These are phyloP conservation scores for Mormyrus hasselquistii DNA, from an alignment of 2,797 vertebrate species.

Conservation along the genomic window DNA sequence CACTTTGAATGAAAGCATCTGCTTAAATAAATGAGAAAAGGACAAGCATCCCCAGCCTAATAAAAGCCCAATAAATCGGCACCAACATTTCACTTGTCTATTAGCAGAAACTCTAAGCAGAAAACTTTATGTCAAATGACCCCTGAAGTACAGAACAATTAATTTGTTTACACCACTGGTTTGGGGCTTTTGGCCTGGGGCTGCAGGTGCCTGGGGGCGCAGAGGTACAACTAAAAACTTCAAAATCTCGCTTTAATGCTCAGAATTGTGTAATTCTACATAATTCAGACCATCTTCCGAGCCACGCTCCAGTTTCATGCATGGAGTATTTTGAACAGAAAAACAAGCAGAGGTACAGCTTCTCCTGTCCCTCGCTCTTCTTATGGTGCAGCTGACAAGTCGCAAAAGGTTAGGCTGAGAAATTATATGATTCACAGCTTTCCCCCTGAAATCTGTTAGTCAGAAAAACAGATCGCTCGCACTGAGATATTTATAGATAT, in stretches of 20 bases:
- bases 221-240: not conserved
- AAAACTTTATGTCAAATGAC: not conserved
- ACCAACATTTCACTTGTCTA: not conserved
- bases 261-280: not conserved
- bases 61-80: not conserved
- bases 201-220: not conserved
- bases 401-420: not conserved
- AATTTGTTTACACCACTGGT: not conserved
- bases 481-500: not conserved
- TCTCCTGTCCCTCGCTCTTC: not conserved
- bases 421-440: not conserved
- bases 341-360: not conserved
- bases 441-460: not conserved
- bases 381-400: not conserved
- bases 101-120: not conserved
- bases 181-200: not conserved
- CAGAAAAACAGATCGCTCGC: not conserved
- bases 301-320: not conserved
- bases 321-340: not conserved
- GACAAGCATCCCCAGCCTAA: not conserved
- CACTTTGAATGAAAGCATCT: not conserved
- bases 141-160: not conserved
- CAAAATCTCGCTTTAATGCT: not conserved
- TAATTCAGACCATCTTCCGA: not conserved
- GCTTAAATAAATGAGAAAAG: not conserved